Base-by-base conservation (phyloP, 2,888 invertebrate genomes). In the Drosophila basisetae region DNA sequence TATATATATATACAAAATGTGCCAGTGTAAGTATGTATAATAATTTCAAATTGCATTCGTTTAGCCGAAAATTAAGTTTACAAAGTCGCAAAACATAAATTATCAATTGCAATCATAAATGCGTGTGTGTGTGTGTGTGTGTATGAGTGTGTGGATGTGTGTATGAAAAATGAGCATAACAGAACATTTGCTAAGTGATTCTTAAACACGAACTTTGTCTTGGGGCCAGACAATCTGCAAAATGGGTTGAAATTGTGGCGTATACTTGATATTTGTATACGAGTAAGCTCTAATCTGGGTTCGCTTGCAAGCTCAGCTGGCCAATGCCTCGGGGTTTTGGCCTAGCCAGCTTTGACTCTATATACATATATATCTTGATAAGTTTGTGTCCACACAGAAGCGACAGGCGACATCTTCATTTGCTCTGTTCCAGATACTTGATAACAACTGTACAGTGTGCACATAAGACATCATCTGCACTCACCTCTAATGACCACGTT, bases 1-100 rank as follows among this genome's bases (percentile, higher is more conserved):
- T 16, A 18, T 9, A 18, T 18, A 1, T 39, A 22, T 31, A 9
- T 16, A n/a, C 13, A 30, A 7, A 54, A 30, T 4, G 25, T 47
- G 6, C 16, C 35, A 59, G 31, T 9, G 80, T 80, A 80, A 71
- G 70, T 76, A 68, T 77, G 28, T 33, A 66, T n/a, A 6, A 62
- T 31, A 13, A 28, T 50, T 28, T 11, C 22, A 72, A 67, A 72
- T 71, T 73, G 54, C 74, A 80, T 78, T 76, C 68, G 73, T 64
- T 88, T 76, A 68, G 74, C 68, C 74, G 31, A 72, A 80, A 76
- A 84, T 83, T 67, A 67, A 85, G 78, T 76, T 76, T 22, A 41
- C 13, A 56, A 74, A 74, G 55, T 73, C 76, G 83, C 76, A 68
- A 71, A 65, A 66, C 68, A 76, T 81, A 64, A 78, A 82, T 83